Evolutionary conservation across 2,113 vertebrate species (phyloP), one percentile per base, ranked within the genome.

Genomic region (Plecturocebus donacophilus): DNA sequence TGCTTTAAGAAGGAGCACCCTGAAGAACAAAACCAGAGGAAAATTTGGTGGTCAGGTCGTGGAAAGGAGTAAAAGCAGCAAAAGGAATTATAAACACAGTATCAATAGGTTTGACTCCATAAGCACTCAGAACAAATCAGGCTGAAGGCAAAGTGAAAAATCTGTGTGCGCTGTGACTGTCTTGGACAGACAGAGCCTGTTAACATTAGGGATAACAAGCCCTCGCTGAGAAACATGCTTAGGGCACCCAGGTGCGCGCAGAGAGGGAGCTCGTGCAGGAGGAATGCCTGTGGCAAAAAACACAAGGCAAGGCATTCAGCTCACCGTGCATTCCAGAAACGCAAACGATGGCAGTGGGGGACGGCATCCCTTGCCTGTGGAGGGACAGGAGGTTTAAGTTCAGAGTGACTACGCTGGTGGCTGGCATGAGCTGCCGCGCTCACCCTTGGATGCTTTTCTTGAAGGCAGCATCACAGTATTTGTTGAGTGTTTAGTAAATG

Each of bases 141-240:
- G 10, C 47, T 5, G 27, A 79, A 52, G 35, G 47, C 32, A 19
- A 5, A 19, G 35, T 2, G 47, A 45, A 12, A 38, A 16, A 8
- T 0, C 61, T 13, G 5, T 27, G 27, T 3, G 7, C 0, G 32
- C 6, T 0, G 0, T 2, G 17, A 13, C 21, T 1, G 0, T 32
- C 1, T 0, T 10, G 10, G 35, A n/a, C 81, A 52, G 45, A 3
- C 30, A 10, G 6, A 2, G 10, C 9, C 81, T 42, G 14, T 30
- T 4, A 17, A 7, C 2, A 0, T 42, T 5, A 49, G 0, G 0
- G 40, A 2, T 2, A 10, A 3, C 1, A 30, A 14, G 61, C 11
- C 0, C n/a, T 61, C 8, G 0, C 1, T 1, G 13, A 66, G 19
- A 3, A 23, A 8, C 19, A 0, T 1, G 0, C 0, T 1, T 6